Evolutionary conservation across 2,888 invertebrate genomes (phyloP).

Genomic region (Cephus pulcher): DNA sequence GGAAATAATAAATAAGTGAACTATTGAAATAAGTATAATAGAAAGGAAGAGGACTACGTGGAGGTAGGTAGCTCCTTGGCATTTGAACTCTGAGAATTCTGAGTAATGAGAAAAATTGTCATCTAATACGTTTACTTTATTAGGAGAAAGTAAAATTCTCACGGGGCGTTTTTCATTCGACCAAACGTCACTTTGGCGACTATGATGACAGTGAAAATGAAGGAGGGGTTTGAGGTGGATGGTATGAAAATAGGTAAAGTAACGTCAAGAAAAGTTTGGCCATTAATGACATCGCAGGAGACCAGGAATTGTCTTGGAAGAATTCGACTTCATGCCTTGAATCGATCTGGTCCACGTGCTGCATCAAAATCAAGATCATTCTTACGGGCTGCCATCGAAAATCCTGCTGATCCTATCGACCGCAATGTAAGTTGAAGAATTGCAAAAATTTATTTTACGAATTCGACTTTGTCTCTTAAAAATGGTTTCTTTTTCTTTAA

Average conservation of each 20-base stretch:
- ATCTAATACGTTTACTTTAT: neutral
- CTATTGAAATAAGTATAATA: neutral
- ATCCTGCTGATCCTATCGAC: neutral
- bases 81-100: neutral
- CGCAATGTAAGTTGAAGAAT: slow-evolving; percentile 1
- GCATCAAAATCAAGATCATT: neutral
- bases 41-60: neutral
- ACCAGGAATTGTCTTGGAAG: neutral
- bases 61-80: neutral
- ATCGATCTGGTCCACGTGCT: neutral
- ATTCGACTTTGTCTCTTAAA: neutral
- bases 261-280: slow-evolving; percentile 30
- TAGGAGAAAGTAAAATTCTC: neutral
- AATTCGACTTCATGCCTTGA: neutral
- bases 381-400: neutral
- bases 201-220: slow-evolving; percentile 21
- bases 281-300: slow-evolving; percentile 14
- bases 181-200: neutral
- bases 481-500: neutral
- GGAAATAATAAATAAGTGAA: neutral
- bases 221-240: slow-evolving; percentile 2
- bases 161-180: neutral
- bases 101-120: neutral
- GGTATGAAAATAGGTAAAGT: neutral
- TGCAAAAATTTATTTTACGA: neutral